Percentiles rank a stretch among this genome's conserved stretches.
Conservation (phyloP, 2,888 invertebrate species). For the Agriopis leucophaearia region DNA sequence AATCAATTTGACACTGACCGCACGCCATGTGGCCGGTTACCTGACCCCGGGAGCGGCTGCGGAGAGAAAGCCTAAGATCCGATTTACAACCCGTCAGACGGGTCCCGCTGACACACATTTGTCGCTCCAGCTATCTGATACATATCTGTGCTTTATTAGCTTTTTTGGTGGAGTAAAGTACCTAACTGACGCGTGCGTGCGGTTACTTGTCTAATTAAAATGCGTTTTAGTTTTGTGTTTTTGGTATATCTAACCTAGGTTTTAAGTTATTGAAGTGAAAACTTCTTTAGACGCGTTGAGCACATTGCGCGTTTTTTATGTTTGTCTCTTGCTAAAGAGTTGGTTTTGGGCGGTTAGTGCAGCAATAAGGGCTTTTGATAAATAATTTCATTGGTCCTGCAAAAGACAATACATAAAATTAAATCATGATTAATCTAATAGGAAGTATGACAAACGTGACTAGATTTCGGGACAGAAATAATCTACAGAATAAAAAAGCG, state of each 20-base stretch:
- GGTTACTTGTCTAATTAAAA: background rate
- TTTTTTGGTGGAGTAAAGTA: slow-evolving; percentile 21
- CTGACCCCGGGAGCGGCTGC: slow-evolving; percentile 58
- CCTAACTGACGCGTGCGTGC: slow-evolving; percentile 12
- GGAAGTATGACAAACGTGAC: slow-evolving; percentile 40
- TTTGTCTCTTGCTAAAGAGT: too few species aligned
- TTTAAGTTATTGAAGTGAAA: too few species aligned
- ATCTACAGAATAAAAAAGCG: slow-evolving; percentile 35
- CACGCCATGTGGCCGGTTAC: slow-evolving; percentile 48
- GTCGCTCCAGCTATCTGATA: slow-evolving; percentile 48
- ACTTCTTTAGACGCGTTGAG: too few species aligned
- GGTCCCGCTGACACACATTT: slow-evolving; percentile 70
- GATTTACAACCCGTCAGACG: slow-evolving; percentile 70
- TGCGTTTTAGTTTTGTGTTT: background rate
- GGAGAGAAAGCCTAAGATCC: slow-evolving; percentile 52
- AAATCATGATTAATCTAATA: slow-evolving; percentile 1
- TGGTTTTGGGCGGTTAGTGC: too few species aligned
- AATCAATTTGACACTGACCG: slow-evolving; percentile 35
- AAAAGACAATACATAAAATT: too few species aligned
- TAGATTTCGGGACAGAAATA: slow-evolving; percentile 33
- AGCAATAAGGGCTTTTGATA: too few species aligned
- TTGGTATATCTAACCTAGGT: too few species aligned
- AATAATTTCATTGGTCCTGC: too few species aligned
- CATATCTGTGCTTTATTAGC: slow-evolving; percentile 45
- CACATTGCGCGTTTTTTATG: too few species aligned